Evolutionary conservation across 2,113 vertebrate genomes (phyloP).

Genomic region (Cinclus cinclus): DNA sequence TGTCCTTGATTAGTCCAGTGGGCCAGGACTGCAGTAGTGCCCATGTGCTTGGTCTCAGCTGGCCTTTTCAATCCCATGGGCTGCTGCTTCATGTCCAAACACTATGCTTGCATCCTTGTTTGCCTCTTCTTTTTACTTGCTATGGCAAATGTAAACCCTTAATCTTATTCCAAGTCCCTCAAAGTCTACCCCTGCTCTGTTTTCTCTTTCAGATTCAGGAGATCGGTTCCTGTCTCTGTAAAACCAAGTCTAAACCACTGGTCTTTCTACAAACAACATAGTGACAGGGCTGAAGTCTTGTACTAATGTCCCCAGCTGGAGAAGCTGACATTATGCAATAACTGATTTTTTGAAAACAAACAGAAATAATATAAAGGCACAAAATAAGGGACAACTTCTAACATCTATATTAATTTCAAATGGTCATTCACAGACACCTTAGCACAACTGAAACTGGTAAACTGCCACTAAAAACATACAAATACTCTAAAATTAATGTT

Average conservation of each 20-base stretch:
- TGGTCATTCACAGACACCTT: neutral
- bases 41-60: neutral
- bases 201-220: neutral
- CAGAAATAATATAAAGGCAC: neutral
- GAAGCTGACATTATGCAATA: neutral
- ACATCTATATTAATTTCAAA: neutral
- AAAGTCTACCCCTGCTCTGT: neutral
- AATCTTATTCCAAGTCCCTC: neutral
- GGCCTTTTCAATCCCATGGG: neutral
- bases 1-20: fast-evolving
- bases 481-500: neutral
- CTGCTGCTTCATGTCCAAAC: neutral
- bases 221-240: neutral
- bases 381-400: neutral
- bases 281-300: neutral
- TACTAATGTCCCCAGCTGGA: neutral
- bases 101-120: no score
- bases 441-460: neutral
- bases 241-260: neutral
- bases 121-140: neutral
- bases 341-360: neutral
- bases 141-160: neutral
- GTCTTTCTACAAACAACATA: neutral
- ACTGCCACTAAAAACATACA: neutral
- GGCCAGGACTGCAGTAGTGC: neutral